Base-by-base conservation (phyloP, 37 sponge, comb jelly and placozoan species). In the Eunapius fragilis region DNA sequence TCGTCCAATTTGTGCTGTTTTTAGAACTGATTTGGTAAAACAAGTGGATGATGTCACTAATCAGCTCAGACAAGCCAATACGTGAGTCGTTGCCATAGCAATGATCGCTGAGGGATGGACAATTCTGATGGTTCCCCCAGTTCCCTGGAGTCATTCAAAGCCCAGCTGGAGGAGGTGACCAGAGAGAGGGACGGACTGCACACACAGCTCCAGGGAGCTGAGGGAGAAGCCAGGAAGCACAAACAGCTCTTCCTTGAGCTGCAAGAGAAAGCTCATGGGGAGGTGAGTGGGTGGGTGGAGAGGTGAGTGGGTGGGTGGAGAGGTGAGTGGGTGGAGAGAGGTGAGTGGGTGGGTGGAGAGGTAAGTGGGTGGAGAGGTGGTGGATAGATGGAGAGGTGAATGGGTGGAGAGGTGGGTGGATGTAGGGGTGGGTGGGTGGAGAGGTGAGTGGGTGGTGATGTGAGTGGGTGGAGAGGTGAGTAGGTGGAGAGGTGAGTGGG, bases 201-300 rank as follows among this genome's bases (percentile, higher is more conserved):
- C 27, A 67, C 76, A 7, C 69, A 90, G 25, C 76, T 85, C 25
- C 76, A 71, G 34, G 80, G 68, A 4, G 26, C 76, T 5, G 81
- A 85, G 28, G 32, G 23, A 19, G 88, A 87, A 22, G 49, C 82
- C n/a, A 87, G 84, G 81, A 83, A 73, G 25, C 30, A 84, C 11
- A 83, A 77, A 37, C 67, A 58, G 35, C 88, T 87, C 2, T 84
- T 91, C 19, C 45, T 82, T 14, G 92, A 91, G 48, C 80, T 72
- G 33, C 45, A 32, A 35, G 92, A 91, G 76, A 80, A 84, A 80
- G 49, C 30, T 5, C 27, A 70, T 23, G 75, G 25, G 69, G 85
- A 79, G 37, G 74, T 31, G 23, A 80, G 79, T 19, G 82, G 80
- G 30, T 74, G 70, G 47, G n/a, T n/a, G n/a, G n/a, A n/a, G n/a